Evolutionary conservation across 1,140 invertebrate genomes (phyloP).

Genomic region (Oedothorax gibbosus): DNA sequence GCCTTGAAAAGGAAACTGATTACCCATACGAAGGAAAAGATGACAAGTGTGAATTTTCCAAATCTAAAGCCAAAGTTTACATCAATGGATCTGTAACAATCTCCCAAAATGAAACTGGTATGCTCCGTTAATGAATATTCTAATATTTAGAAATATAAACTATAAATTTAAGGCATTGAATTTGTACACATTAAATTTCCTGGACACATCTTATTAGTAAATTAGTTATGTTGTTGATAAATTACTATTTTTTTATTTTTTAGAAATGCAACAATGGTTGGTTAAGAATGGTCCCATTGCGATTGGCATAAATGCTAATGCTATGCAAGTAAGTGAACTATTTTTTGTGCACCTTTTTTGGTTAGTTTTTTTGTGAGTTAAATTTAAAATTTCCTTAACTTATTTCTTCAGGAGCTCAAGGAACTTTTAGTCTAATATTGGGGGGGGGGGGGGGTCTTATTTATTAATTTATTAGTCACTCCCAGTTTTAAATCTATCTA

Average conservation of each 20-base stretch:
- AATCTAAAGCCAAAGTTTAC: slow-evolving; percentile 76
- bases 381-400: too few species aligned
- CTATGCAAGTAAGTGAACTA: slow-evolving; percentile 81
- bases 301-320: slow-evolving; percentile 97
- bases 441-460: too few species aligned
- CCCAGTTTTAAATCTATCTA: too few species aligned
- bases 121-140: neutral
- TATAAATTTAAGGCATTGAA: neutral
- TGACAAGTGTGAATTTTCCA: slow-evolving; percentile 85
- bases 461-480: too few species aligned
- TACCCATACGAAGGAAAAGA: slow-evolving; percentile 91
- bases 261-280: slow-evolving; percentile 92
- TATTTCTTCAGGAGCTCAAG: too few species aligned
- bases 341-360: too few species aligned
- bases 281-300: slow-evolving; percentile 93
- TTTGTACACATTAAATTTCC: neutral
- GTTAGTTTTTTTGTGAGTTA: too few species aligned
- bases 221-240: neutral
- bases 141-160: neutral
- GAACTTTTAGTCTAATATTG: too few species aligned
- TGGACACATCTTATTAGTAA: neutral
- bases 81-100: slow-evolving; percentile 89
- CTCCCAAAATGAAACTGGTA: slow-evolving; percentile 83
- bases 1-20: slow-evolving; percentile 88
- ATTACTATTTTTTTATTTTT: slow-evolving; percentile 57